Percentiles rank a stretch among this genome's conserved stretches.
Evolutionary conservation across 2,797 vertebrate species (phyloP).

Genomic region (Gymnopithys bicolor): DNA sequence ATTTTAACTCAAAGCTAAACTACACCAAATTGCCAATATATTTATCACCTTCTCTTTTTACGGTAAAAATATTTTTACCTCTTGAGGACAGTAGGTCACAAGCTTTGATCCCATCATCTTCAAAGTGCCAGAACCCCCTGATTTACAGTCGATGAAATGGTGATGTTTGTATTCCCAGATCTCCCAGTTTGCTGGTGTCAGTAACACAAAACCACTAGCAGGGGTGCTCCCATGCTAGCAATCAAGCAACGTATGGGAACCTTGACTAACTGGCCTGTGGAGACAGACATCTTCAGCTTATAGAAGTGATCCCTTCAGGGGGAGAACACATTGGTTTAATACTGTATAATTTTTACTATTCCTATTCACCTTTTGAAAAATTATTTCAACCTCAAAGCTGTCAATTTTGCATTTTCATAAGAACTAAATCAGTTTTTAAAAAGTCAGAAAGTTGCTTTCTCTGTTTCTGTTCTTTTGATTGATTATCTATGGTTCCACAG

Average conservation of each 20-base stretch:
- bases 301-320: not conserved
- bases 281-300: not conserved
- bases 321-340: not conserved
- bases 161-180: not conserved
- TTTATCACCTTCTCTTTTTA: not conserved
- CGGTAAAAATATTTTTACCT: not conserved
- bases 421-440: constrained; percentile 70
- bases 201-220: not conserved
- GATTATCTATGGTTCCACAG: constrained; percentile 79
- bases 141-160: not conserved
- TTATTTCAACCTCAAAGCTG: constrained; percentile 2
- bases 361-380: constrained; percentile 6
- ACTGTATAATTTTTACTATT: not conserved
- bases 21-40: not conserved
- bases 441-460: constrained; percentile 73
- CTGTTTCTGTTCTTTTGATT: constrained; percentile 77
- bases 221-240: not conserved
- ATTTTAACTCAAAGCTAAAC: not conserved
- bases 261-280: not conserved
- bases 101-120: not conserved
- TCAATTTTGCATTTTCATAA: constrained; percentile 39
- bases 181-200: not conserved
- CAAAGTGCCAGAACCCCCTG: not conserved
- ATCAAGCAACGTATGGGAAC: not conserved
- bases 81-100: not conserved